These are phyloP conservation scores for Drosophila erecta DNA, from an alignment of 1,140 invertebrate species.

Conservation along the genomic window DNA sequence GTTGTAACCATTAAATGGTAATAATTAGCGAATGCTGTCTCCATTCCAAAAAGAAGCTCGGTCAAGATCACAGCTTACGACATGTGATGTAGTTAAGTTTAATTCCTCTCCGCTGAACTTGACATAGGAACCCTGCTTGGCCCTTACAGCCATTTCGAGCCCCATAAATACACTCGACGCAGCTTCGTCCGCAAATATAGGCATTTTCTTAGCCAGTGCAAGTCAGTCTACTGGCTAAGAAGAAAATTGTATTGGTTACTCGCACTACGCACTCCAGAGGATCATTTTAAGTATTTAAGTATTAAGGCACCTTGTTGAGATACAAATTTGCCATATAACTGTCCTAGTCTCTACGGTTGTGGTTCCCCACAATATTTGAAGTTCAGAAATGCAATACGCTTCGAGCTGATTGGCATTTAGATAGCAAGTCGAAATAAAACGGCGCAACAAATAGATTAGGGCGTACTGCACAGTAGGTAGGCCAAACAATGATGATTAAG, in stretches of 20 bases:
- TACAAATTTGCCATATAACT: neutral
- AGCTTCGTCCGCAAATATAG: neutral
- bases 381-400: neutral
- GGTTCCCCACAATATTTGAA: neutral
- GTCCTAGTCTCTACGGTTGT: neutral
- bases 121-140: slow-evolving; percentile 31
- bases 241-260: neutral
- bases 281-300: no score
- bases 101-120: slow-evolving; percentile 34
- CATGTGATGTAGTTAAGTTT: slow-evolving; percentile 30
- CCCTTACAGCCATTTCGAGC: slow-evolving; percentile 33
- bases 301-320: neutral
- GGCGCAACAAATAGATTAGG: slow-evolving; percentile 12
- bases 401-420: slow-evolving; percentile 7
- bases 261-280: neutral
- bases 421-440: slow-evolving; percentile 10
- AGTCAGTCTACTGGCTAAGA: slow-evolving; percentile 2
- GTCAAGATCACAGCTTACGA: neutral
- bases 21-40: slow-evolving; percentile 20
- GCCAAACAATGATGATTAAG: slow-evolving; percentile 20
- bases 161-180: slow-evolving; percentile 1
- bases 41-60: slow-evolving; percentile 7
- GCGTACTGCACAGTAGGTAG: slow-evolving; percentile 23
- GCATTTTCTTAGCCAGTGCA: slow-evolving; percentile 1
- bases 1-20: slow-evolving; percentile 6